Percentiles rank a stretch among this genome's conserved stretches.
Evolutionary conservation across 2,113 vertebrate species (phyloP).

Genomic region (Progne subis): DNA sequence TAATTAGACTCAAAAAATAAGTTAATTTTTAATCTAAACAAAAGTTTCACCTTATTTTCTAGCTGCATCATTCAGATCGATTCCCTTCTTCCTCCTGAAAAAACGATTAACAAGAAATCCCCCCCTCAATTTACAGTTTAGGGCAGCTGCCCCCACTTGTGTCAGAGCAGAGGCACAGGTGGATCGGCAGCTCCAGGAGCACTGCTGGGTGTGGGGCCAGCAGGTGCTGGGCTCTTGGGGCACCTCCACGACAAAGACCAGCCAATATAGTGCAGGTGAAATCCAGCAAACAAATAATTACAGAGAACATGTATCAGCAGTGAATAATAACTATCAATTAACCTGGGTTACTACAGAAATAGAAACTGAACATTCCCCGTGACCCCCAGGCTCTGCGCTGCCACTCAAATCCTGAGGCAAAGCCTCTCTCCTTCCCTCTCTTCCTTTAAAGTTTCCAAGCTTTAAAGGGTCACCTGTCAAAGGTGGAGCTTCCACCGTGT

Average conservation of each 20-base stretch:
- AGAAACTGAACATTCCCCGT: not conserved
- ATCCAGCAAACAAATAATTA: not conserved
- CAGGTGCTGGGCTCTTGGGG: not conserved
- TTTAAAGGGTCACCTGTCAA: constrained; percentile 59
- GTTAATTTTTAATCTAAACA: not conserved
- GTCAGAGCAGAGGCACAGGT: not conserved
- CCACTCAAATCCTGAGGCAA: constrained; percentile 74
- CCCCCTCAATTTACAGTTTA: not conserved
- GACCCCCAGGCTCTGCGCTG: constrained; percentile 31
- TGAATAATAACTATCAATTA: not conserved
- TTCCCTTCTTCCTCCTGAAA: not conserved
- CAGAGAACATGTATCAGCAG: not conserved
- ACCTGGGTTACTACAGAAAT: not conserved
- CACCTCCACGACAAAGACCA: not conserved
- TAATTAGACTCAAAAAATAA: not conserved
- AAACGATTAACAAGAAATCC: not conserved
- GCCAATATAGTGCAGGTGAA: not conserved
- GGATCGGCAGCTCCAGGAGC: not conserved
- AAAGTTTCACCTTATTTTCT: not conserved
- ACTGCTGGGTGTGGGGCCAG: not conserved
- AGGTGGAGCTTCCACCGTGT: constrained; percentile 57
- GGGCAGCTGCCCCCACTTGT: not conserved
- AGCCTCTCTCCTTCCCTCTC: constrained; percentile 46
- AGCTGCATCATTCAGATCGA: not conserved
- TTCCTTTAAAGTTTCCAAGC: constrained; percentile 57